Conservation (phyloP, 1,140 invertebrate genomes). For the Megalopta genalis region DNA sequence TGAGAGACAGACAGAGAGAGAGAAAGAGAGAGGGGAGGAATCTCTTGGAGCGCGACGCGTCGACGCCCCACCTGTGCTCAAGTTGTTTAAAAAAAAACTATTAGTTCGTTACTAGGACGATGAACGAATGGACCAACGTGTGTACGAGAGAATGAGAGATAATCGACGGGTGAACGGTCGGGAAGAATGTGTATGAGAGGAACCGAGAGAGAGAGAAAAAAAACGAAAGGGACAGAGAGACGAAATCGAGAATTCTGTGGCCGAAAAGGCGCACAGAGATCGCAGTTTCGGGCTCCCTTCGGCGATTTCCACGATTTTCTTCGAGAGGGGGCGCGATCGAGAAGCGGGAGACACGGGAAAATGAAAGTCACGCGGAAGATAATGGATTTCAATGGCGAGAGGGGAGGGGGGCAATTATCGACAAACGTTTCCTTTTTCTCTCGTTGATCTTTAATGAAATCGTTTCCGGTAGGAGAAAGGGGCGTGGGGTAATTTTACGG, state of each 20-base stretch:
- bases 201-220: not conserved
- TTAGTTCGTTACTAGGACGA: constrained; percentile 77
- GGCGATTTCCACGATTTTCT: too few species aligned
- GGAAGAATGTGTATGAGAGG: too few species aligned
- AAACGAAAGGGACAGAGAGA: not conserved
- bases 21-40: constrained; percentile 42
- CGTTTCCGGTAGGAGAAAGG: not conserved
- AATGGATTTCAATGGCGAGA: too few species aligned
- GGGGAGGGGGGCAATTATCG: not conserved
- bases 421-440: not conserved
- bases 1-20: too few species aligned
- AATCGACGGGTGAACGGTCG: not conserved
- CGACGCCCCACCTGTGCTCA: constrained; percentile 75
- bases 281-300: too few species aligned
- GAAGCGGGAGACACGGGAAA: constrained; percentile 1
- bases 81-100: constrained; percentile 75
- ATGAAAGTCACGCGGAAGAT: not conserved
- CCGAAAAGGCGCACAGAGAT: too few species aligned
- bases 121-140: constrained; percentile 36
- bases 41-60: constrained; percentile 50
- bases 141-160: not conserved
- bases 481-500: too few species aligned
- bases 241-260: too few species aligned
- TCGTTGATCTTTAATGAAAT: constrained; percentile 4
- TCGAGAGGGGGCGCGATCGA: not conserved